Conservation (phyloP, 2,888 invertebrate species). For the Agriopis leucophaearia region DNA sequence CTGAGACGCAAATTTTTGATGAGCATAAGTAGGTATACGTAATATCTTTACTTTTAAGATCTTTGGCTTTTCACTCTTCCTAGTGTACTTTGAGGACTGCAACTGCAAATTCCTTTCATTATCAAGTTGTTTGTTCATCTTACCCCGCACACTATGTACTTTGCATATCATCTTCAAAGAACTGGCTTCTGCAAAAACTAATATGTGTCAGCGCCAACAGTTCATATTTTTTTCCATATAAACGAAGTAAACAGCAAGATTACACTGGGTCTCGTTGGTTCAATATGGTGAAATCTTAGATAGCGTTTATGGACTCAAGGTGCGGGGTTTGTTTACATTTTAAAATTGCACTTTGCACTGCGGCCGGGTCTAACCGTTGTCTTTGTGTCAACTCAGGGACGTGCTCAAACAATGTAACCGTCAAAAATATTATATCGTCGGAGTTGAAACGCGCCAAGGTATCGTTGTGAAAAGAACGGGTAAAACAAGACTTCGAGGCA, state of each 20-base stretch:
- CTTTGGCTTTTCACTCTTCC: background rate
- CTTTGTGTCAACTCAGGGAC: slow-evolving; percentile 75
- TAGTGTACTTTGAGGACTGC: background rate
- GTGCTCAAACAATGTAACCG: slow-evolving; percentile 81
- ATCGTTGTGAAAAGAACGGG: slow-evolving; percentile 42
- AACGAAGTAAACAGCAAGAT: slow-evolving; percentile 64
- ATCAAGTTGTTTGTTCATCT: background rate
- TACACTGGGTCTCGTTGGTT: slow-evolving; percentile 69
- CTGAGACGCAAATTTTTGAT: too few relatives aligned
- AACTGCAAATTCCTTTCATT: background rate
- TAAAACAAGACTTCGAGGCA: slow-evolving; percentile 38
- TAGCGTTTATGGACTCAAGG: slow-evolving; percentile 79
- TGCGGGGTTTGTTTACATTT: slow-evolving; percentile 84
- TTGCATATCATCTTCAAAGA: slow-evolving; percentile 40
- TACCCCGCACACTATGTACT: slow-evolving; percentile 32
- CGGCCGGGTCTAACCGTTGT: slow-evolving; percentile 72
- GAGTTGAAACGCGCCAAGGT: slow-evolving; percentile 56
- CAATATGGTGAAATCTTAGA: slow-evolving; percentile 80
- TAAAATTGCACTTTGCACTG: slow-evolving; percentile 85
- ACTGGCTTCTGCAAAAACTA: slow-evolving; percentile 47
- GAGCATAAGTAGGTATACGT: too few relatives aligned
- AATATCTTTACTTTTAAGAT: too few relatives aligned
- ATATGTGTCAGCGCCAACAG: slow-evolving; percentile 50
- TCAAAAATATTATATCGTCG: slow-evolving; percentile 75
- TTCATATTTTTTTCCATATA: slow-evolving; percentile 61